Percentiles rank a stretch among this genome's conserved stretches.
phyloP scores from a whole-genome alignment of 2,113 vertebrate genomes.

The Saguinus imperator region DNA sequence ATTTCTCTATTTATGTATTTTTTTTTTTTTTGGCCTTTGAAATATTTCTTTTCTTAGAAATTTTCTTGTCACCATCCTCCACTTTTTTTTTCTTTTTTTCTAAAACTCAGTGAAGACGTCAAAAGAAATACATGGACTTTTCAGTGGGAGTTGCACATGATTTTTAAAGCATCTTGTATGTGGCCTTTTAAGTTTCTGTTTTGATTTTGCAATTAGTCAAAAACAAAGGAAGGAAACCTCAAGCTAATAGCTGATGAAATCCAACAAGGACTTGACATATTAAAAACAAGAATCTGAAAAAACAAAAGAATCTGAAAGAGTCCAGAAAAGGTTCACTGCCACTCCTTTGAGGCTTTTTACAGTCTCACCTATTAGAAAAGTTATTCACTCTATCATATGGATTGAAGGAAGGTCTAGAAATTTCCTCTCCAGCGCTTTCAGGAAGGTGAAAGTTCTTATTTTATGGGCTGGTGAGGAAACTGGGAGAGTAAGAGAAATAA shows the following conservation, averaged over 20 bases:
- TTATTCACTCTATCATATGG: background rate
- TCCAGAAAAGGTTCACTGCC: background rate
- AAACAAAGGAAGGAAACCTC: background rate
- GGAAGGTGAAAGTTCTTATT: background rate
- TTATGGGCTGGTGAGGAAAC: background rate
- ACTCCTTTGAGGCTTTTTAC: background rate
- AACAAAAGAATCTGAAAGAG: background rate
- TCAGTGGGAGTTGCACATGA: background rate
- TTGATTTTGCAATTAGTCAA: slow-evolving; percentile 58
- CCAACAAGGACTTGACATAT: background rate
- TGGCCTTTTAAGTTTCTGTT: slow-evolving; percentile 45
- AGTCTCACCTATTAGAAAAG: background rate
- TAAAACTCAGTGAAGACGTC: background rate
- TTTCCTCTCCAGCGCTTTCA: background rate
- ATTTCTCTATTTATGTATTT: background rate
- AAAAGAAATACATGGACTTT: slow-evolving; percentile 32
- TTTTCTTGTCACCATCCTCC: background rate
- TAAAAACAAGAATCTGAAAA: slow-evolving; percentile 22
- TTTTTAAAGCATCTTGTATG: background rate
- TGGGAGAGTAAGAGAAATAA: background rate
- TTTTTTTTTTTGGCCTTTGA: background rate
- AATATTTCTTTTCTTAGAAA: background rate
- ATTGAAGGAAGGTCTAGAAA: background rate
- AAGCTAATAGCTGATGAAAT: background rate
- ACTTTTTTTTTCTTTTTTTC: background rate